These are phyloP conservation scores for Eupeodes luniger DNA, from an alignment of 2,888 invertebrate genomes.

Conservation along the genomic window DNA sequence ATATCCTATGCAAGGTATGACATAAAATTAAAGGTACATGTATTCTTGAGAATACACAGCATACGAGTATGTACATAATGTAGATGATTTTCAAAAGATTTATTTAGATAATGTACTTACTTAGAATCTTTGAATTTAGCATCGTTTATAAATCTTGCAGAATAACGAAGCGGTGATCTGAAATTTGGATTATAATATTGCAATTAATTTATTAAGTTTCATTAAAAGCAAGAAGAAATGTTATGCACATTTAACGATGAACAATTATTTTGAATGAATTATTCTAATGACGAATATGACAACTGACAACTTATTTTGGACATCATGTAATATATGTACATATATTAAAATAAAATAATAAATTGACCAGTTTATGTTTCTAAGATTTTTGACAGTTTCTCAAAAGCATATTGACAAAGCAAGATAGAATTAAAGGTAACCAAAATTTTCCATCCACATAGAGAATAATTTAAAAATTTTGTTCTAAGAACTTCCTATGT, in stretches of 20 bases:
- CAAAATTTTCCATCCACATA: too few relatives aligned
- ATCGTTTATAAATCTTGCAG: constrained; percentile 61
- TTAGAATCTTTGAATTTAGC: constrained; percentile 60
- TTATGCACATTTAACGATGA: background rate
- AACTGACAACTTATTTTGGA: background rate
- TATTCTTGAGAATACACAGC: too few relatives aligned
- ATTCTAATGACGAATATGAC: background rate
- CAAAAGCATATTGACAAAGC: too few relatives aligned
- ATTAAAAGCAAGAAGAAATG: background rate
- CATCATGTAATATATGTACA: too few relatives aligned
- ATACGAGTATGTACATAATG: background rate
- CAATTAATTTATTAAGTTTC: constrained; percentile 1
- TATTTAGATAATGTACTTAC: constrained; percentile 46
- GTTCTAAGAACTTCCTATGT: too few relatives aligned
- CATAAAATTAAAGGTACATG: too few relatives aligned
- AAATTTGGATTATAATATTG: constrained; percentile 28
- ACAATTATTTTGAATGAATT: background rate
- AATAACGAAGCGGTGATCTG: constrained; percentile 66
- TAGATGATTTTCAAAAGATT: background rate
- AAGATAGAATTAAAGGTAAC: too few relatives aligned
- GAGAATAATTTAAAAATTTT: too few relatives aligned
- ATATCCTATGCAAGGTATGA: too few relatives aligned
- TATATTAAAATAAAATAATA: too few relatives aligned
- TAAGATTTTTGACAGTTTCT: too few relatives aligned
- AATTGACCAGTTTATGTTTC: too few relatives aligned